Conservation (phyloP, 1,140 invertebrate genomes). For the Cydia splendana region DNA sequence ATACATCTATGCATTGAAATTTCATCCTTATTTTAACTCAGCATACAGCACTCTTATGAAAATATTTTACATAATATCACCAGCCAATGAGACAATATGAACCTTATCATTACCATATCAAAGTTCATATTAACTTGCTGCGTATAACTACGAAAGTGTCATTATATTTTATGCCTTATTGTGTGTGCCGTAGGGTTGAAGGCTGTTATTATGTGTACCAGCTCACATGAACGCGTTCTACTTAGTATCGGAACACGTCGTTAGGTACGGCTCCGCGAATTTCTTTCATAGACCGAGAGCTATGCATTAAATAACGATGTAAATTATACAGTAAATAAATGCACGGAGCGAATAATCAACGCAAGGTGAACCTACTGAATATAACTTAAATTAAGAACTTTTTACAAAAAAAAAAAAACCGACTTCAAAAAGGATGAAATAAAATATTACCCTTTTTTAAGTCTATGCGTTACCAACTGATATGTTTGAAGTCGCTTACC, state of each 20-base stretch:
- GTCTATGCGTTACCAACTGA: no score
- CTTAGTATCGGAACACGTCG: conserved; percentile 22
- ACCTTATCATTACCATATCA: not conserved
- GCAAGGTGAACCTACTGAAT: no score
- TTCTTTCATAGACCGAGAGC: conserved; percentile 11
- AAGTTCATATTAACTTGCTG: not conserved
- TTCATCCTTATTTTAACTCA: not conserved
- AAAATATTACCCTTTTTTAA: no score
- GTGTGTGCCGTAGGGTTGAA: conserved; percentile 4
- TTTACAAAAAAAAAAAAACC: no score
- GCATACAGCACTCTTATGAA: not conserved
- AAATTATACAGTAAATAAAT: not conserved
- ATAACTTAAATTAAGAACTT: no score
- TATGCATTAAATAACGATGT: not conserved
- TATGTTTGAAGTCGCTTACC: no score
- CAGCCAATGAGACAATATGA: not conserved
- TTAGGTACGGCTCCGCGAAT: conserved; percentile 24
- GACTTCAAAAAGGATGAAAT: no score
- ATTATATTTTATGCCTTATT: conserved; percentile 1
- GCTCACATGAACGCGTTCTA: conserved; percentile 3
- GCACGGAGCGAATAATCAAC: no score
- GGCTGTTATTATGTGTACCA: not conserved
- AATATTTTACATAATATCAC: not conserved
- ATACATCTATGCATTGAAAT: not conserved
- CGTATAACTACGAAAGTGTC: not conserved